phyloP scores from a whole-genome alignment of 2,888 invertebrate species.

The Acleris emargana region DNA sequence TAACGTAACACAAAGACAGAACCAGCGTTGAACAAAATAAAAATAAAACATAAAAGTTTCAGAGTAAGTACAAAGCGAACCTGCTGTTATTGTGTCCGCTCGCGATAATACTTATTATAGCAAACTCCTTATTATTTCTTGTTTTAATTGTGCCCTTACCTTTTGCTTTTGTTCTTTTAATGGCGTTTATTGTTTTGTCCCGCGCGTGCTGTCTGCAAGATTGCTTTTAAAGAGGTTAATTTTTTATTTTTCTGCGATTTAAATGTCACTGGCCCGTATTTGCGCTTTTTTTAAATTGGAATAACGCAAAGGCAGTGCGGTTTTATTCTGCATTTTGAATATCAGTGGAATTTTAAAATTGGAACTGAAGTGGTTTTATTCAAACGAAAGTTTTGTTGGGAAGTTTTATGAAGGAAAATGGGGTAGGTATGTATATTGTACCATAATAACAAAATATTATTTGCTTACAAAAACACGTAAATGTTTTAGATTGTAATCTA shows the following conservation, averaged over 20 bases:
- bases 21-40: not conserved
- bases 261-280: constrained; percentile 34
- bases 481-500: not conserved
- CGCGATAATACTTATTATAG: constrained; percentile 80
- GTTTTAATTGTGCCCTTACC: constrained; percentile 83
- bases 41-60: not conserved
- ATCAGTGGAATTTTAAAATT: constrained; percentile 1
- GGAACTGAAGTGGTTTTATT: not conserved
- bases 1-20: no score
- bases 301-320: constrained; percentile 10
- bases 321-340: constrained; percentile 11
- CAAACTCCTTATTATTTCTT: constrained; percentile 82
- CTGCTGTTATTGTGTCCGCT: constrained; percentile 21
- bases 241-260: constrained; percentile 39
- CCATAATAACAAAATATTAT: no score
- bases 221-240: constrained; percentile 43
- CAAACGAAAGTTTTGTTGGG: not conserved
- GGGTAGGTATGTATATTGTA: no score
- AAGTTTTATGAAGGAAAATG: no score
- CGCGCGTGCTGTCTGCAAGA: constrained; percentile 75
- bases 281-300: constrained; percentile 23
- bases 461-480: no score
- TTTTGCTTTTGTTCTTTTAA: constrained; percentile 82
- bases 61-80: constrained; percentile 2
- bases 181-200: constrained; percentile 79